Evolutionary conservation across 1,140 invertebrate species (phyloP).

Genomic region (Drosophila pseudoananassae): DNA sequence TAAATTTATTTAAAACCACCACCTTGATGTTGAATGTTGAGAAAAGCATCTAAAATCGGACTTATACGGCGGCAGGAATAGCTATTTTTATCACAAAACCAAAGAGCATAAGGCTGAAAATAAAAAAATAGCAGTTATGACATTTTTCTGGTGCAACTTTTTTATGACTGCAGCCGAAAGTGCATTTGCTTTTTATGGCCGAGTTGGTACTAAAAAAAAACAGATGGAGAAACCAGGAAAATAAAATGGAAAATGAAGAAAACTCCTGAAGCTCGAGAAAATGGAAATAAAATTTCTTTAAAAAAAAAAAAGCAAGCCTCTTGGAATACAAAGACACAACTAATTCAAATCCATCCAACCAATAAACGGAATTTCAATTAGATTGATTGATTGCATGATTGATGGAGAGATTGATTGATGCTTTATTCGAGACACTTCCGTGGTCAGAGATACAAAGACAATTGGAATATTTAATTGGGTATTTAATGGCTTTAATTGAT

Average conservation of each 20-base stretch:
- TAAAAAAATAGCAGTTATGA: background rate
- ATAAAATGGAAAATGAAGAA: background rate
- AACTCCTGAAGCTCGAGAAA: background rate
- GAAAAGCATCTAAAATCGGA: no score
- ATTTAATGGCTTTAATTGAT: background rate
- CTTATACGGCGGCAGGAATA: no score
- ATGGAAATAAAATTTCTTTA: no score
- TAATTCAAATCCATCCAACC: no score
- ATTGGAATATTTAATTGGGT: background rate
- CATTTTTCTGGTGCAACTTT: constrained; percentile 1
- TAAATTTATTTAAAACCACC: no score
- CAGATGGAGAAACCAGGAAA: background rate
- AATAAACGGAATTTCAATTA: background rate
- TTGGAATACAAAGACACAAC: no score
- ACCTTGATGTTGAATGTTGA: no score
- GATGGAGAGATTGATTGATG: background rate
- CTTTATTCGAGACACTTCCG: background rate
- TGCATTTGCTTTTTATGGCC: background rate
- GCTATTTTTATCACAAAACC: background rate
- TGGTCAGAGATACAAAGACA: background rate
- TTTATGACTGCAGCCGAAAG: background rate
- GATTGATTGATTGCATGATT: background rate
- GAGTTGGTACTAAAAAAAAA: background rate
- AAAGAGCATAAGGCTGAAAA: background rate
- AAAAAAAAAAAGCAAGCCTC: no score